These are phyloP conservation scores for Leuciscus waleckii DNA, from an alignment of 2,797 vertebrate species.

Conservation along the genomic window DNA sequence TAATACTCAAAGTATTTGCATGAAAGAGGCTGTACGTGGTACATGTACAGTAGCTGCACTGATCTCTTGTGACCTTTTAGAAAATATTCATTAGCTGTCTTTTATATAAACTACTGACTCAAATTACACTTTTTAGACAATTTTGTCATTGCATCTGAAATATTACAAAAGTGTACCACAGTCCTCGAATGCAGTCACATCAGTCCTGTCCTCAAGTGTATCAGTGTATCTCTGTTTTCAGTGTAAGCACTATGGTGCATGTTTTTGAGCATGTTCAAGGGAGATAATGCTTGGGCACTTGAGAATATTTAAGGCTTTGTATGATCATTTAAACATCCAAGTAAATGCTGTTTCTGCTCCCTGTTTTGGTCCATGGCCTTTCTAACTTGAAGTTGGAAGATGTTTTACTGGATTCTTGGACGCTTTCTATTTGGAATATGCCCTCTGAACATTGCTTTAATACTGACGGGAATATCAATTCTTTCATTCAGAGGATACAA, in stretches of 20 bases:
- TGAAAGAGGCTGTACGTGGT: slow-evolving; percentile 31
- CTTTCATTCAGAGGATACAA: neutral
- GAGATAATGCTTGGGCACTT: slow-evolving; percentile 25
- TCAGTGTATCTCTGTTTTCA: slow-evolving; percentile 13
- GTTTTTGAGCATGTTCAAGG: slow-evolving; percentile 5
- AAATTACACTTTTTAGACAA: neutral
- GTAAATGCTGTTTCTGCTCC: slow-evolving; percentile 44
- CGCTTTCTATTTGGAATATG: slow-evolving; percentile 32
- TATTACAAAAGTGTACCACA: slow-evolving; percentile 5
- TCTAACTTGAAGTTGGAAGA: slow-evolving; percentile 4
- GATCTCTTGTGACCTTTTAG: slow-evolving; percentile 27
- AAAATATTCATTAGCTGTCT: neutral
- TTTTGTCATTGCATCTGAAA: neutral
- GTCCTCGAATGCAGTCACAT: slow-evolving; percentile 24
- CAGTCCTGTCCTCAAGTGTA: slow-evolving; percentile 9
- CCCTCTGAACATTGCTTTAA: slow-evolving; percentile 41
- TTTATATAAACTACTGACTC: neutral
- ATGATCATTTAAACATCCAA: slow-evolving; percentile 39
- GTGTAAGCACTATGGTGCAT: slow-evolving; percentile 1
- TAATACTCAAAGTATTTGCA: slow-evolving; percentile 48
- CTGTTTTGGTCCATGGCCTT: slow-evolving; percentile 58
- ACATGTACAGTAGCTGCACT: slow-evolving; percentile 54
- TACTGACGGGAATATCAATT: slow-evolving; percentile 50
- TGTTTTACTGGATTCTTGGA: slow-evolving; percentile 33
- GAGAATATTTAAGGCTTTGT: slow-evolving; percentile 51